Evolutionary conservation across 30 jellyfish, hydroid and myxozoan genomes (phyloP).

Genomic region (Turritopsis rubra): DNA sequence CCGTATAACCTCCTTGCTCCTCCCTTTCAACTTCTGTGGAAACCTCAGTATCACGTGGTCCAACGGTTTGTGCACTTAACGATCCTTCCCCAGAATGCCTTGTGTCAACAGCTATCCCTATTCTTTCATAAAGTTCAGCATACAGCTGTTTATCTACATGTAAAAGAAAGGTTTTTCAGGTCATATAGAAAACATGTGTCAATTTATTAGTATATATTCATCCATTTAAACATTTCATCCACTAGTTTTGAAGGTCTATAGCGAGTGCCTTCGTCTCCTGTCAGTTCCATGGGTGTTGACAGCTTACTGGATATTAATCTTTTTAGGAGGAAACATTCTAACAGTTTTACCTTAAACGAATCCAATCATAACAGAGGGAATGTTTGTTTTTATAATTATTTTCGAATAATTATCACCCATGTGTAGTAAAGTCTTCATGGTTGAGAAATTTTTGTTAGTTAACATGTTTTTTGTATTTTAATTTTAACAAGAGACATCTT

Average conservation of each 20-base stretch:
- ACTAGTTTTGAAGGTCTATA: too few relatives aligned
- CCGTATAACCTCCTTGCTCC: slow-evolving; percentile 35
- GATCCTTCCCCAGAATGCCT: slow-evolving; percentile 73
- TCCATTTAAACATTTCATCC: too few relatives aligned
- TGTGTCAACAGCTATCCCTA: slow-evolving; percentile 64
- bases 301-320: neutral
- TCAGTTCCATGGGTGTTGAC: neutral
- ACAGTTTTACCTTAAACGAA: neutral
- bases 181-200: neutral
- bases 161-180: neutral
- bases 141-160: slow-evolving; percentile 58
- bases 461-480: too few relatives aligned
- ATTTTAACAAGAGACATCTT: too few relatives aligned
- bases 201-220: slow-evolving; percentile 6
- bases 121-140: slow-evolving; percentile 62
- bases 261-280: too few relatives aligned
- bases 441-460: too few relatives aligned
- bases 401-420: neutral
- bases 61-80: slow-evolving; percentile 66
- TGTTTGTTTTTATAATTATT: neutral
- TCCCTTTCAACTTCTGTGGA: slow-evolving; percentile 48
- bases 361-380: neutral
- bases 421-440: neutral
- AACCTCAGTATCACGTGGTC: slow-evolving; percentile 57
- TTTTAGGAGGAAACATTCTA: neutral